phyloP scores from a whole-genome alignment of 1,140 invertebrate species.

The Ceratina calcarata region DNA sequence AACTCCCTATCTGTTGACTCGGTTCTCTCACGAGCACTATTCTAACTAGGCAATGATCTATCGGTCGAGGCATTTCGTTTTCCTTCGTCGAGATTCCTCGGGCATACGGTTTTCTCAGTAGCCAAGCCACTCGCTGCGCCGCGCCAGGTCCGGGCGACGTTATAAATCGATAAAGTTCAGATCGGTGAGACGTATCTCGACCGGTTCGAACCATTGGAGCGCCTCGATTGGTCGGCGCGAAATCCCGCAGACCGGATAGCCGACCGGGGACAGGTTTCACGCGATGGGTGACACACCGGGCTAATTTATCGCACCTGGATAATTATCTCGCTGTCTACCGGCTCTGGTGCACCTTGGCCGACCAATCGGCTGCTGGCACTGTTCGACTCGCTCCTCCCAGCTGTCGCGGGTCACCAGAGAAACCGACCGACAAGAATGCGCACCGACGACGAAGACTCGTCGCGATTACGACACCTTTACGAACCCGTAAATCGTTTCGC shows the following conservation, averaged over 20 bases:
- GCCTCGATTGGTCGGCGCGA: slow-evolving; percentile 68
- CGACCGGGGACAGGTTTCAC: slow-evolving; percentile 73
- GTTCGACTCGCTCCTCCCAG: slow-evolving; percentile 68
- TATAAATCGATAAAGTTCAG: slow-evolving; percentile 59
- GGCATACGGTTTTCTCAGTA: slow-evolving; percentile 34
- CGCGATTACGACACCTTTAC: slow-evolving; percentile 42
- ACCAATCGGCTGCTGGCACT: slow-evolving; percentile 64
- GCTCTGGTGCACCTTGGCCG: slow-evolving; percentile 41
- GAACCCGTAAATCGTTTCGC: slow-evolving; percentile 51
- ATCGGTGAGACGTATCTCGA: slow-evolving; percentile 54
- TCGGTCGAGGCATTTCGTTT: slow-evolving; percentile 36
- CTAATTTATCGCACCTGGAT: slow-evolving; percentile 74
- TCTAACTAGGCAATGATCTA: slow-evolving; percentile 40
- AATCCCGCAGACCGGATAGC: slow-evolving; percentile 62
- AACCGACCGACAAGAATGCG: slow-evolving; percentile 30
- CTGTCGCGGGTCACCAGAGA: slow-evolving; percentile 42
- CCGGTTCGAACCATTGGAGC: slow-evolving; percentile 54
- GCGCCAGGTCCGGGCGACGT: slow-evolving; percentile 27
- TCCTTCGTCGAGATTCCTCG: slow-evolving; percentile 32
- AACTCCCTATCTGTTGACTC: neutral
- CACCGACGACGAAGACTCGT: slow-evolving; percentile 23
- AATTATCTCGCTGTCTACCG: slow-evolving; percentile 71
- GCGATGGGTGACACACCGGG: slow-evolving; percentile 71
- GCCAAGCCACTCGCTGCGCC: slow-evolving; percentile 1
- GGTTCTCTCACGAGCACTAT: neutral